Conservation (phyloP, 1,140 invertebrate genomes). For the Cydia amplana region DNA sequence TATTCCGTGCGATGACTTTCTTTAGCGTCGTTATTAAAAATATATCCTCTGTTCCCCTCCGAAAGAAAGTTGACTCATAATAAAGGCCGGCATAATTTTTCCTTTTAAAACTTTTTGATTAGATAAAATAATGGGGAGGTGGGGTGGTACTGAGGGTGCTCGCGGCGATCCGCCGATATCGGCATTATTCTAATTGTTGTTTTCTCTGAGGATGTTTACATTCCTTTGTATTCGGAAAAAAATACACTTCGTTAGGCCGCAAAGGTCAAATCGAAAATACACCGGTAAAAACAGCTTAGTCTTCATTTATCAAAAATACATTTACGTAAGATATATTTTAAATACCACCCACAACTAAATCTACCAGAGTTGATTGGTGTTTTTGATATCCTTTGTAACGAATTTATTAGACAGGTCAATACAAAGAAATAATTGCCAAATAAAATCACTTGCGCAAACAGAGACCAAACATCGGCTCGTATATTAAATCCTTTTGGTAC, state of each 20-base stretch:
- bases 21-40: slow-evolving; percentile 77
- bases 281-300: background rate
- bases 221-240: slow-evolving; percentile 48
- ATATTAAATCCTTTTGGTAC: slow-evolving; percentile 22
- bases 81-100: slow-evolving; percentile 80
- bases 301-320: background rate
- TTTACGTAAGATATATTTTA: too few species aligned
- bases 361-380: background rate
- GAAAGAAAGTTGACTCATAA: slow-evolving; percentile 79
- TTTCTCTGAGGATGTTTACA: slow-evolving; percentile 61
- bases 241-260: slow-evolving; percentile 40
- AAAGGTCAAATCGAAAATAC: slow-evolving; percentile 25
- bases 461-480: slow-evolving; percentile 9
- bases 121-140: slow-evolving; percentile 80
- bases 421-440: background rate
- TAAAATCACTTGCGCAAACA: slow-evolving; percentile 28
- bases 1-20: slow-evolving; percentile 60
- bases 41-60: slow-evolving; percentile 70
- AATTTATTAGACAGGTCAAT: background rate
- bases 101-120: slow-evolving; percentile 81
- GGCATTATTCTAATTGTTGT: slow-evolving; percentile 76
- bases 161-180: slow-evolving; percentile 71
- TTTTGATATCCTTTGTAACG: background rate
- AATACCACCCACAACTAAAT: background rate
- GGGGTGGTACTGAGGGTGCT: slow-evolving; percentile 50